phyloP scores from a whole-genome alignment of 2,797 vertebrate species.

The Tachyglossus aculeatus region DNA sequence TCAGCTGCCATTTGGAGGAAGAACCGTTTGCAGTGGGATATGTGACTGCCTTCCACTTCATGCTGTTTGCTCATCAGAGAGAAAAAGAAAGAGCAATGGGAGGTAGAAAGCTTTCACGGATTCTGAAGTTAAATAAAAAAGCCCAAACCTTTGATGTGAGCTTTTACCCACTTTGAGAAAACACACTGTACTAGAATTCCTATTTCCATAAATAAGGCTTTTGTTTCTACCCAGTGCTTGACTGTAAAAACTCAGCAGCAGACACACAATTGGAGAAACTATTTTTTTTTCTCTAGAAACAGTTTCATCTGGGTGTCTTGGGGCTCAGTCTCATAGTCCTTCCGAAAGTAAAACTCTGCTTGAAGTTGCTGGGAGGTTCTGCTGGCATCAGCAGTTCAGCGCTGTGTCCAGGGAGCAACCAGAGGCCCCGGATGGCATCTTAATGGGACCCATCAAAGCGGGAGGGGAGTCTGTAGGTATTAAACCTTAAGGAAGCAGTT shows the following conservation, averaged over 20 bases:
- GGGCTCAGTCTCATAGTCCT: not conserved
- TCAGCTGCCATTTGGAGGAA: not conserved
- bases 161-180: slow-evolving; percentile 38
- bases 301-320: not conserved
- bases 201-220: slow-evolving; percentile 42
- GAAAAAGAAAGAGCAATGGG: not conserved
- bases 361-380: not conserved
- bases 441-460: slow-evolving; percentile 8
- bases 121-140: slow-evolving; percentile 18
- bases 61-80: not conserved
- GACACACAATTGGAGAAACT: not conserved
- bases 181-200: slow-evolving; percentile 30
- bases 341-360: not conserved
- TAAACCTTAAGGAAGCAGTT: too few species aligned
- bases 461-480: too few species aligned
- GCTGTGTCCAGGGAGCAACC: not conserved
- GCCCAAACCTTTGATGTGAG: slow-evolving; percentile 12
- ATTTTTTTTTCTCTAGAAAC: slow-evolving; percentile 11
- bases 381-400: not conserved
- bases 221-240: slow-evolving; percentile 16
- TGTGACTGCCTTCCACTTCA: not conserved
- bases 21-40: not conserved
- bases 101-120: slow-evolving; percentile 15
- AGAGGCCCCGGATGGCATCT: not conserved
- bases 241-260: slow-evolving; percentile 42